Evolutionary conservation across 2,113 vertebrate genomes (phyloP), one percentile per base, ranked within the genome.

Genomic region (Seriola quinqueradiata): DNA sequence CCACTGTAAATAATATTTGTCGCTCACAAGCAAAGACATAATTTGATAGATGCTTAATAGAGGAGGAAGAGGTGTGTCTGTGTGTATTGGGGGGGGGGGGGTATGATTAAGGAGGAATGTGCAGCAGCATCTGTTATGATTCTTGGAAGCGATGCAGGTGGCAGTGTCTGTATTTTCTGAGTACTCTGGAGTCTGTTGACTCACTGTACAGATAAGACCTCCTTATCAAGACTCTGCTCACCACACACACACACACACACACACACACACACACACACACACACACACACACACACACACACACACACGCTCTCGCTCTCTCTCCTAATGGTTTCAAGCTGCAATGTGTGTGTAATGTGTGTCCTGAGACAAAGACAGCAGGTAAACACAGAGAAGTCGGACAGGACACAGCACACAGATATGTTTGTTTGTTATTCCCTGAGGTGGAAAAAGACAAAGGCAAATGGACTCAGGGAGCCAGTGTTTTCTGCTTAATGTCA

Each of bases 381-480:
- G 77, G 84, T 89, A 90, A 91, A 90, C 48, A 76, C 21, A 11
- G 58, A 2, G 63, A 14, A 80, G 81, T 70, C 79, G 69, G 69
- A 75, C 70, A 32, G 83, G 46, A 77, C 61, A 71, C 40, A 7
- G 40, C 25, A 38, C 40, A 4, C 66, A 28, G 40, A 86, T 81
- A 40, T 86, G 85, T 89, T 89, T 90, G 83, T 92, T 93, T 93
- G 89, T 77, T 65, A 71, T 79, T 69, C 68, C 44, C 66, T 77
- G 72, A 87, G 81, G 80, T 90, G 86, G 85, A 89, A 84, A 81
- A 85, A 38, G 32, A 71, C 64, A 64, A 87, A 79, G 59, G 83
- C n/a, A 83, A 85, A 92, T 72, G 66, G 81, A 77, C 46, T 60
- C 69, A 7, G 10, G 44, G 55, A 73, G 55, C 48, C 61, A 13